These are phyloP conservation scores for Microtus pennsylvanicus DNA, from an alignment of 2,113 vertebrate genomes.

Conservation along the genomic window DNA sequence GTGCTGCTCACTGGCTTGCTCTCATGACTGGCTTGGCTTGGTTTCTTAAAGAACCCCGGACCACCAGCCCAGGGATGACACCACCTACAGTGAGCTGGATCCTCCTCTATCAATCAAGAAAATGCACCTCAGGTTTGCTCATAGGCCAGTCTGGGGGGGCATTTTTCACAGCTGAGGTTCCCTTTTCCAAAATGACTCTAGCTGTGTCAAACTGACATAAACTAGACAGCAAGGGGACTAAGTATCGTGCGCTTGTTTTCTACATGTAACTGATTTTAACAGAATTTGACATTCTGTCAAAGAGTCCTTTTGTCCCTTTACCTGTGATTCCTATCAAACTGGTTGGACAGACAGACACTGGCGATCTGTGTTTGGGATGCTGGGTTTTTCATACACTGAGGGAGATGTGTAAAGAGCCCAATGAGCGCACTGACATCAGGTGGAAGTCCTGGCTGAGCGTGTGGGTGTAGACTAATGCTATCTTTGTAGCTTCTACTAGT, in stretches of 20 bases:
- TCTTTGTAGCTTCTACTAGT: slow-evolving; percentile 9
- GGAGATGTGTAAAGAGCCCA: background rate
- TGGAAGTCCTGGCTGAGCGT: background rate
- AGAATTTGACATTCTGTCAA: slow-evolving; percentile 42
- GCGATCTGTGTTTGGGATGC: background rate
- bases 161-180: background rate
- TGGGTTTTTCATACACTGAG: background rate
- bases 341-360: slow-evolving; percentile 15
- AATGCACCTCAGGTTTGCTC: background rate
- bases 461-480: background rate
- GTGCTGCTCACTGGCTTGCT: background rate
- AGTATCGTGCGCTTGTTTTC: background rate
- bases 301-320: slow-evolving; percentile 2
- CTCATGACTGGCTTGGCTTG: background rate
- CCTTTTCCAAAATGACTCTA: too few species aligned
- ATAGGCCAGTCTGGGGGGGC: background rate
- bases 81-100: background rate
- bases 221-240: background rate
- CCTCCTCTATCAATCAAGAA: background rate
- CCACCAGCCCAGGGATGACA: too few species aligned
- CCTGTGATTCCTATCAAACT: background rate
- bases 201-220: background rate
- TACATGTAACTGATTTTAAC: background rate
- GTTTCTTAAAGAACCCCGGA: background rate
- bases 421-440: background rate